Percentiles rank a stretch among this genome's conserved stretches.
Evolutionary conservation across 2,888 invertebrate species (phyloP).

Genomic region (Troides aeacus): DNA sequence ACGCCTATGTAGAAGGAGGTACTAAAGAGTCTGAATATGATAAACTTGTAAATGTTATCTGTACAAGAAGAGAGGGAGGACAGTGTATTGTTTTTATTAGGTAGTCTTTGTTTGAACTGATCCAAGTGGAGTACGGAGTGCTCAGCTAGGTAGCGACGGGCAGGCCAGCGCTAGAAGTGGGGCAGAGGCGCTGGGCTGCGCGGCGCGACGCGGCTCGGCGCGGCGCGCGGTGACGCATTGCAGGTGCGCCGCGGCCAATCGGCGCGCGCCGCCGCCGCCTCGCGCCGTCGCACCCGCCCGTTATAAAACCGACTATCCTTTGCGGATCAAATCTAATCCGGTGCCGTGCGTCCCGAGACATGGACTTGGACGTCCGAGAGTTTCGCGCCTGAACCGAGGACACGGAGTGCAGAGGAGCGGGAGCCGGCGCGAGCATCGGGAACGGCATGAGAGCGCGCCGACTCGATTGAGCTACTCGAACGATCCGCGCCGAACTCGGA

Average conservation of each 20-base stretch:
- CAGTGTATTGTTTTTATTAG: too few species aligned
- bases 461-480: slow-evolving; percentile 73
- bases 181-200: slow-evolving; percentile 73
- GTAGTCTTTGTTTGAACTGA: slow-evolving; percentile 19
- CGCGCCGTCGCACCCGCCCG: slow-evolving; percentile 86
- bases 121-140: slow-evolving; percentile 39
- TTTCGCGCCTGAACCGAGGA: slow-evolving; percentile 55
- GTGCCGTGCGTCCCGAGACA: slow-evolving; percentile 75
- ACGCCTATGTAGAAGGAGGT: too few species aligned
- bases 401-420: slow-evolving; percentile 43
- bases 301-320: slow-evolving; percentile 83
- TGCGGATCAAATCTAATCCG: slow-evolving; percentile 82
- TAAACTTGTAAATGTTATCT: too few species aligned
- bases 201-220: slow-evolving; percentile 73
- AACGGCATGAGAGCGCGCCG: slow-evolving; percentile 65
- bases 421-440: slow-evolving; percentile 47
- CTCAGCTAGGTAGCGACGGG: slow-evolving; percentile 31
- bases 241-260: slow-evolving; percentile 91
- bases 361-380: slow-evolving; percentile 72
- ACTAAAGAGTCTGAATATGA: too few species aligned
- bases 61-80: too few species aligned
- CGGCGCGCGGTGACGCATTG: slow-evolving; percentile 86
- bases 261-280: slow-evolving; percentile 84
- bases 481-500: slow-evolving; percentile 64
- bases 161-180: slow-evolving; percentile 46